These are phyloP conservation scores for Oryzias dopingdopingensis DNA, from an alignment of 2,797 vertebrate genomes.

Conservation along the genomic window DNA sequence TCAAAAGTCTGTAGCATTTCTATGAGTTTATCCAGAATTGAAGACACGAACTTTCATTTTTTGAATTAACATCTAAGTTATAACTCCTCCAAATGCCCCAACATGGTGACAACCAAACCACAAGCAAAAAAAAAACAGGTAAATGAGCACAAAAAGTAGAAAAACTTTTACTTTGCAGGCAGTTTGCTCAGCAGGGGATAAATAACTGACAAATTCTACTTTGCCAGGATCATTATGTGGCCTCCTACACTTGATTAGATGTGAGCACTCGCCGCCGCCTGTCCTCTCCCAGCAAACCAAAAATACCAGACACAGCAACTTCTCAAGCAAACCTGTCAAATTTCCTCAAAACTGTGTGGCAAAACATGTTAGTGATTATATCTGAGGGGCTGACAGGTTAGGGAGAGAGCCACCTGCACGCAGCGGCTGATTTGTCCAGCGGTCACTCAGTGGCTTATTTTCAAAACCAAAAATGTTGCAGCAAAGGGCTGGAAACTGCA, in stretches of 20 bases:
- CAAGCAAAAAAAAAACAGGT: neutral
- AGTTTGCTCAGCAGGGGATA: constrained; percentile 13
- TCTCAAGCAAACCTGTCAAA: constrained; percentile 15
- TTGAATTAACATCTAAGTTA: too few relatives aligned
- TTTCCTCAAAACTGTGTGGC: constrained; percentile 6
- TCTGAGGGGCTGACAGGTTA: constrained; percentile 8
- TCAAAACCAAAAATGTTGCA: neutral
- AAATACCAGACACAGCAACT: constrained; percentile 18
- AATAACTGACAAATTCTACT: constrained; percentile 19
- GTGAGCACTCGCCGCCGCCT: constrained; percentile 8
- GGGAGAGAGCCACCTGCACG: neutral
- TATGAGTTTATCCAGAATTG: too few relatives aligned
- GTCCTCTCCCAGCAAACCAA: constrained; percentile 26
- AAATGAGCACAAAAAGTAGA: constrained; percentile 1
- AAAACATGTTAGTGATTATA: constrained; percentile 24
- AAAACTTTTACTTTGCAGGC: constrained; percentile 7
- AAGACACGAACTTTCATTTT: too few relatives aligned
- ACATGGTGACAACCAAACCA: too few relatives aligned
- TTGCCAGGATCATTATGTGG: constrained; percentile 9
- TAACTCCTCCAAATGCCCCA: too few relatives aligned
- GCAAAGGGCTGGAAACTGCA: neutral
- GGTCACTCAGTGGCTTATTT: neutral
- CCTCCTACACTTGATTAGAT: constrained; percentile 19
- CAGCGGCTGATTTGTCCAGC: neutral
- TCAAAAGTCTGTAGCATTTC: too few relatives aligned